Evolutionary conservation across 2,888 invertebrate genomes (phyloP).

Genomic region (Troilus luridus): DNA sequence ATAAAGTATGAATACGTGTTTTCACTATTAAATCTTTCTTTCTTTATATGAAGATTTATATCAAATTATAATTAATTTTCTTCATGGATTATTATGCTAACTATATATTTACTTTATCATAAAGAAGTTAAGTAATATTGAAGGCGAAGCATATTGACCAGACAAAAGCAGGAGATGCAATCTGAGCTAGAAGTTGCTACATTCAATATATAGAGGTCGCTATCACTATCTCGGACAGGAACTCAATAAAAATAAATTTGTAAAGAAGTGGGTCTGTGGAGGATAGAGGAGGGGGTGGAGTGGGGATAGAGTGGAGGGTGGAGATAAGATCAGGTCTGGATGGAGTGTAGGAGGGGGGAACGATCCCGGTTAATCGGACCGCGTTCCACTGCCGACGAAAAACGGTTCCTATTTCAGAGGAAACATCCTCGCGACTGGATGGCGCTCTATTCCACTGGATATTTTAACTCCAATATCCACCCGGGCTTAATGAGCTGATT

Average conservation of each 20-base stretch:
- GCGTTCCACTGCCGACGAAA: neutral
- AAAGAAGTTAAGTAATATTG: neutral
- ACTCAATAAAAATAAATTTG: slow-evolving; percentile 39
- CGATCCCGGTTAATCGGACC: neutral
- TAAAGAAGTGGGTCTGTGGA: neutral
- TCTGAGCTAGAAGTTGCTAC: neutral
- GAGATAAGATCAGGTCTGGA: too few species aligned
- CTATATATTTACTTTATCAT: neutral
- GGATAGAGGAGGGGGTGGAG: neutral
- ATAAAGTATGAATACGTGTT: too few species aligned
- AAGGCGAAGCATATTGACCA: neutral
- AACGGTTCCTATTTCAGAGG: slow-evolving; percentile 18
- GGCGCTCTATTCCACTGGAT: neutral
- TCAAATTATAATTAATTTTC: neutral
- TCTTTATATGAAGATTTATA: too few species aligned
- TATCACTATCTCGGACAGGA: neutral
- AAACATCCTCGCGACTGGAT: neutral
- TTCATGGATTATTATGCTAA: neutral
- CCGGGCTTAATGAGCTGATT: neutral
- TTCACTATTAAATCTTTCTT: too few species aligned
- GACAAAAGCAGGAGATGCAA: neutral
- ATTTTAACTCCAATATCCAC: neutral
- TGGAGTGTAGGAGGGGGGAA: neutral
- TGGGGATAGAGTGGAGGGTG: neutral
- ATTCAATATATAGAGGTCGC: slow-evolving; percentile 29